Conservation (phyloP, 2,113 vertebrate genomes). For the Mesocricetus auratus region DNA sequence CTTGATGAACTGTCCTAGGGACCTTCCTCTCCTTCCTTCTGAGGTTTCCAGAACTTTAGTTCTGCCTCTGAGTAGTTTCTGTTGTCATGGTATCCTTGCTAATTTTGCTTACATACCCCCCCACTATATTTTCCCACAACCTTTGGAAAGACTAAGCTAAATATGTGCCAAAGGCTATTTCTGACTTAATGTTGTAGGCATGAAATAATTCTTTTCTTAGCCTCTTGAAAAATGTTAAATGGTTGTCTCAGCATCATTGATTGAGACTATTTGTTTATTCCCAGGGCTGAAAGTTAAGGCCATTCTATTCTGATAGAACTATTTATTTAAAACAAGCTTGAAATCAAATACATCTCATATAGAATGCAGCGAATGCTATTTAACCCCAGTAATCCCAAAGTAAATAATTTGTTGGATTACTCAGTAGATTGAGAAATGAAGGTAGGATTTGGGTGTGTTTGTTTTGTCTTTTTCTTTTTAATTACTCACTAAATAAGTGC, state of each 20-base stretch:
- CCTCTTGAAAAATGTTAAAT: slow-evolving; percentile 82
- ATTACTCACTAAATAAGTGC: slow-evolving; percentile 71
- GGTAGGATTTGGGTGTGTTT: slow-evolving; percentile 75
- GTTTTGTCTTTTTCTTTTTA: slow-evolving; percentile 74
- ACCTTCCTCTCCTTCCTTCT: slow-evolving; percentile 39
- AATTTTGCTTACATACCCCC: slow-evolving; percentile 76
- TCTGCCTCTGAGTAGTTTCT: slow-evolving; percentile 65
- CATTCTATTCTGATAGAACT: slow-evolving; percentile 82
- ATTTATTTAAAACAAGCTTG: slow-evolving; percentile 81
- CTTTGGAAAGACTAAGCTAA: slow-evolving; percentile 81
- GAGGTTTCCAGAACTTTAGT: slow-evolving; percentile 59
- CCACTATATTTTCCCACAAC: slow-evolving; percentile 82
- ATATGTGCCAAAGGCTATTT: slow-evolving; percentile 82
- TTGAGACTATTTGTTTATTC: slow-evolving; percentile 84
- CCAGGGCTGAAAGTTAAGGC: slow-evolving; percentile 77
- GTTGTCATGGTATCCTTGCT: slow-evolving; percentile 79
- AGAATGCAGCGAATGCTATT: slow-evolving; percentile 76
- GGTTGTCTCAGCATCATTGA: slow-evolving; percentile 79
- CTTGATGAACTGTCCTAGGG: slow-evolving; percentile 62
- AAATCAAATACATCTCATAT: slow-evolving; percentile 80
- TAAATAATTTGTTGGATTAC: slow-evolving; percentile 81
- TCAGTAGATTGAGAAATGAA: slow-evolving; percentile 74
- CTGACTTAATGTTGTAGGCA: slow-evolving; percentile 80
- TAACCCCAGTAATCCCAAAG: slow-evolving; percentile 77
- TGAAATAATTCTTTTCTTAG: slow-evolving; percentile 83